Percentiles rank a stretch among this genome's conserved stretches.
phyloP scores from a whole-genome alignment of 2,113 vertebrate genomes.

The Pomatorhinus ruficollis region DNA sequence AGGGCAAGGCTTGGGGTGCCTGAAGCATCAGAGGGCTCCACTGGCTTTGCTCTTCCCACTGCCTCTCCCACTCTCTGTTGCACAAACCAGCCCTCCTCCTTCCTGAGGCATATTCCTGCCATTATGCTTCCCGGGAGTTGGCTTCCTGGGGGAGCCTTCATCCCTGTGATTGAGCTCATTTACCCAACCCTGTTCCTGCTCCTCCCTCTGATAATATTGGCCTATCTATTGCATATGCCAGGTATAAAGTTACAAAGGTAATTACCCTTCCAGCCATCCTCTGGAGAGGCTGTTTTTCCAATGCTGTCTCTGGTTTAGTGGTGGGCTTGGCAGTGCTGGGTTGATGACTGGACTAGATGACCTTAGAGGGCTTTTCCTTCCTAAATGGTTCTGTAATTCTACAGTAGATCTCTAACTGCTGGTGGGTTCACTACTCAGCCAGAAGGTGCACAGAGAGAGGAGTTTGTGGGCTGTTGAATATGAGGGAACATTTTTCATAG shows the following conservation, averaged over 20 bases:
- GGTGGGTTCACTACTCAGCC: not conserved
- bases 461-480: not conserved
- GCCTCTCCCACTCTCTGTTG: not conserved
- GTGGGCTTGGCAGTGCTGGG: not conserved
- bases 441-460: not conserved
- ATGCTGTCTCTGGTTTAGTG: not conserved
- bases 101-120: not conserved
- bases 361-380: not conserved
- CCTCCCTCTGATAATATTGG: not conserved
- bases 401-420: not conserved
- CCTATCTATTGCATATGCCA: not conserved
- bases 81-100: not conserved
- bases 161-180: not conserved
- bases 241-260: not conserved
- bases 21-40: not conserved
- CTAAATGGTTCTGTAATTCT: not conserved
- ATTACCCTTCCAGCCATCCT: not conserved
- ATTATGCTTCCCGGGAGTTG: not conserved
- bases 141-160: not conserved
- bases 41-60: not conserved
- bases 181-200: not conserved
- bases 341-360: fast-evolving
- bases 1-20: not conserved
- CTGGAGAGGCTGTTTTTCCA: not conserved
- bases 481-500: not conserved